Evolutionary conservation across 2,797 vertebrate species (phyloP), one percentile per base, ranked within the genome.

Genomic region (Eulemur albifrons): DNA sequence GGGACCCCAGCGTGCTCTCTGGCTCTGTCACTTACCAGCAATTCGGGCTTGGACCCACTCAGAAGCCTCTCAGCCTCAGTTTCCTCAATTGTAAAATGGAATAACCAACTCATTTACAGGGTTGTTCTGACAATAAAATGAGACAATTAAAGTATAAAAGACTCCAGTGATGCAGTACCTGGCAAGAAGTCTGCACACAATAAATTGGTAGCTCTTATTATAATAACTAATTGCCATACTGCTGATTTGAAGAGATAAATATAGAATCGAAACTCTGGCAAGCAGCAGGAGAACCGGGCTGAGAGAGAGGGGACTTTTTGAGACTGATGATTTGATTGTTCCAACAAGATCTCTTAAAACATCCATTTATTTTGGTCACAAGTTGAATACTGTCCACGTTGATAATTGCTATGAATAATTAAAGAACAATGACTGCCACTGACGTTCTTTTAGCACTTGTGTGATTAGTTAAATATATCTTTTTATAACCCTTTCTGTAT

Each of bases 141-240:
- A 93, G 82, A 76, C 69, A 48, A 88, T 70, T 63, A 77, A 93
- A 92, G 43, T 70, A 88, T 45, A 90, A 80, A 90, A 96, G 94
- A 82, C 50, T 95, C 67, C 18, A 63, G 82, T 73, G 84, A 96
- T 52, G 83, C 93, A 87, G 70, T 35, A 88, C 82, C 69, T 93
- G 75, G 94, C 93, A 52, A 76, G 88, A 95, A 95, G 97, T 88
- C 21, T 1, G 88, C 57, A 90, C 94, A 95, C 88, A 89, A 95
- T 83, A 90, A 96, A 92, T 72, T 88, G 84, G 94, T 76, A 38
- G 83, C 89, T 94, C 94, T 94, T 92, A 96, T 93, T 97, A 82
- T 94, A 95, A 97, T 96, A 97, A 96, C 97, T 97, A 97, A 98
- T 97, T 97, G 96, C 92, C 88, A 35, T 21, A 81, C 89, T 88